These are phyloP conservation scores for Schizotus pectinicornis DNA, from an alignment of 2,888 invertebrate species.

Conservation along the genomic window DNA sequence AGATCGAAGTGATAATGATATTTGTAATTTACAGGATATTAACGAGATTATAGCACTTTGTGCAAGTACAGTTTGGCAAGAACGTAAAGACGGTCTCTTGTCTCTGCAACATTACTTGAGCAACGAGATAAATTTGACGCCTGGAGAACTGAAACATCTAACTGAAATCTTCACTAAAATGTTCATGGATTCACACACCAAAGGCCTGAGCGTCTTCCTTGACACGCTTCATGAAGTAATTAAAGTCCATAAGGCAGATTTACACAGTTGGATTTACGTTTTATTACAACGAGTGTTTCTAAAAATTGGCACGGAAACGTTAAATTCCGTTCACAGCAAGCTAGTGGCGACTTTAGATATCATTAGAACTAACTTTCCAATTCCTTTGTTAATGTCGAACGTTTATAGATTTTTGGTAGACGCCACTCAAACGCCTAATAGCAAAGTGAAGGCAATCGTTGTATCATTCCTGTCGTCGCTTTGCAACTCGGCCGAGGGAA, in stretches of 20 bases:
- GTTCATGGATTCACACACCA: constrained; percentile 96
- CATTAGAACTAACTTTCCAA: constrained; percentile 72
- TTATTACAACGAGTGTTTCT: constrained; percentile 78
- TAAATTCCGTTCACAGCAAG: constrained; percentile 91
- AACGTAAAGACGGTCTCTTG: constrained; percentile 90
- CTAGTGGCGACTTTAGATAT: constrained; percentile 85
- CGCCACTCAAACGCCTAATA: constrained; percentile 90
- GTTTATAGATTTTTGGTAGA: constrained; percentile 86
- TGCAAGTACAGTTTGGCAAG: constrained; percentile 91
- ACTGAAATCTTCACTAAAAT: constrained; percentile 94
- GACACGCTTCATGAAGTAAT: constrained; percentile 93
- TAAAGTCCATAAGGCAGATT: constrained; percentile 81
- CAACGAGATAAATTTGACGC: constrained; percentile 70
- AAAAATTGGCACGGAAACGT: constrained; percentile 83
- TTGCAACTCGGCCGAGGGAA: constrained; percentile 68
- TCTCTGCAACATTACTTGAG: constrained; percentile 75
- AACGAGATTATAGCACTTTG: constrained; percentile 86
- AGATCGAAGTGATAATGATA: too few species aligned
- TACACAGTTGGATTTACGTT: constrained; percentile 93
- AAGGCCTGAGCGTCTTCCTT: constrained; percentile 90
- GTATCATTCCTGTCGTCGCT: constrained; percentile 71
- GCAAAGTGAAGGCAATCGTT: constrained; percentile 78
- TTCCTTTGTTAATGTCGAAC: constrained; percentile 69
- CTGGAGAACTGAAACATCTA: constrained; percentile 79
- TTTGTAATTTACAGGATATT: constrained; percentile 68